phyloP scores from a whole-genome alignment of 1,140 invertebrate genomes.

The Grapholita molesta region DNA sequence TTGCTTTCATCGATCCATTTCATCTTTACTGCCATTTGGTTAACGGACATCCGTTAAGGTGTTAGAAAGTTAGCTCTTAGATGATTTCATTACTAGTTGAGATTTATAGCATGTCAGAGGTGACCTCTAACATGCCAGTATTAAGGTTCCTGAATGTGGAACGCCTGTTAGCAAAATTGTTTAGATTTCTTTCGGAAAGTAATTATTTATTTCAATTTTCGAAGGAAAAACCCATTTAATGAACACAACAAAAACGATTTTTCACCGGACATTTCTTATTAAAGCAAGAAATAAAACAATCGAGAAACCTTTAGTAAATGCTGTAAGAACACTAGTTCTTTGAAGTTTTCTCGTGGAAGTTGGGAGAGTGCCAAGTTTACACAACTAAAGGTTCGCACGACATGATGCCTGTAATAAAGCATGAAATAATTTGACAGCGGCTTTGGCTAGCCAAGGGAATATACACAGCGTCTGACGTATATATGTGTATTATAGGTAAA shows the following conservation, averaged over 20 bases:
- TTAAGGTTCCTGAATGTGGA: too few species aligned
- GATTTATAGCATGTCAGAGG: background rate
- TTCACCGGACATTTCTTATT: background rate
- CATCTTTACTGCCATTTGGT: background rate
- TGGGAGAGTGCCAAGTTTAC: constrained; percentile 1
- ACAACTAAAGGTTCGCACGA: background rate
- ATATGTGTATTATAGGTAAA: background rate
- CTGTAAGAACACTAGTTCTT: background rate
- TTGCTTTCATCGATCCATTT: background rate
- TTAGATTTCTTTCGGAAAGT: background rate
- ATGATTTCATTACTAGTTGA: background rate
- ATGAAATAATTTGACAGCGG: constrained; percentile 1
- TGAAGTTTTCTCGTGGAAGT: constrained; percentile 5
- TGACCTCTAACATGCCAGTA: too few species aligned
- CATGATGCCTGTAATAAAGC: constrained; percentile 1
- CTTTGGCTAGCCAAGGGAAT: background rate
- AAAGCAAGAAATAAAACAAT: constrained; percentile 7
- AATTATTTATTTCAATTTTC: background rate
- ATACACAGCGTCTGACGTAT: background rate
- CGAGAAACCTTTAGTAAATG: background rate
- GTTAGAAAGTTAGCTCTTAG: background rate
- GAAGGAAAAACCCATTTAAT: background rate
- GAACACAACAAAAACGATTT: background rate
- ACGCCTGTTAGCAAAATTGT: too few species aligned
- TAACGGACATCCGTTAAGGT: background rate